Percentiles rank a stretch among this genome's conserved stretches.
These are phyloP conservation scores for Melanostoma mellinum DNA, from an alignment of 2,888 invertebrate species.

Conservation along the genomic window DNA sequence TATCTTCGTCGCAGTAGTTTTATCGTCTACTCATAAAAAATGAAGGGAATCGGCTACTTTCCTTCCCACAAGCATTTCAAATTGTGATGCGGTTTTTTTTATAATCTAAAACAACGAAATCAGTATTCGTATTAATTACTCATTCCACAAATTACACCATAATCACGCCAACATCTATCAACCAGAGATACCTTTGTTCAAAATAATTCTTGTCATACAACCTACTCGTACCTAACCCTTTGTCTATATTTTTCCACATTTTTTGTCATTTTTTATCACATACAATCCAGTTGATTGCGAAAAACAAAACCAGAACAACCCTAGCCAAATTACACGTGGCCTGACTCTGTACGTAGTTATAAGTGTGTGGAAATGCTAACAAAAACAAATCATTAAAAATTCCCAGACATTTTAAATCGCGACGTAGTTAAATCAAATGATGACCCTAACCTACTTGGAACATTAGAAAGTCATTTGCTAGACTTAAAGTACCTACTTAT, in stretches of 20 bases:
- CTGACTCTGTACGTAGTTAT: too few species aligned
- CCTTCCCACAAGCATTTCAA: too few species aligned
- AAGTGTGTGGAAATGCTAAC: constrained; percentile 1
- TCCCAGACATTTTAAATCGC: constrained; percentile 51
- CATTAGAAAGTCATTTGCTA: constrained; percentile 37
- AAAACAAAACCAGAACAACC: not conserved
- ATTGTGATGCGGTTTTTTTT: not conserved
- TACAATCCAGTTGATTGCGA: constrained; percentile 10
- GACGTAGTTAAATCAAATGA: constrained; percentile 29
- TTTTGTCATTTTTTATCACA: constrained; percentile 18
- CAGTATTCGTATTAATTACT: constrained; percentile 31
- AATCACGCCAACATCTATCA: constrained; percentile 9
- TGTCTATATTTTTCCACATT: constrained; percentile 8
- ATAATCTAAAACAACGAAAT: constrained; percentile 14
- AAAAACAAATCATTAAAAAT: constrained; percentile 55
- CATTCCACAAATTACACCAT: constrained; percentile 29
- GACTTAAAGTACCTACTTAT: not conserved
- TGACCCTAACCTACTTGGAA: constrained; percentile 58
- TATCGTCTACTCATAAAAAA: too few species aligned
- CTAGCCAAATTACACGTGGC: constrained; percentile 28
- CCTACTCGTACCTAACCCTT: constrained; percentile 1
- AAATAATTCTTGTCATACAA: not conserved
- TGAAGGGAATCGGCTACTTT: too few species aligned
- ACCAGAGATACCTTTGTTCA: constrained; percentile 8
- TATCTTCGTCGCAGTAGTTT: too few species aligned